phyloP scores from a whole-genome alignment of 2,113 vertebrate species.

The Melanerpes formicivorus region DNA sequence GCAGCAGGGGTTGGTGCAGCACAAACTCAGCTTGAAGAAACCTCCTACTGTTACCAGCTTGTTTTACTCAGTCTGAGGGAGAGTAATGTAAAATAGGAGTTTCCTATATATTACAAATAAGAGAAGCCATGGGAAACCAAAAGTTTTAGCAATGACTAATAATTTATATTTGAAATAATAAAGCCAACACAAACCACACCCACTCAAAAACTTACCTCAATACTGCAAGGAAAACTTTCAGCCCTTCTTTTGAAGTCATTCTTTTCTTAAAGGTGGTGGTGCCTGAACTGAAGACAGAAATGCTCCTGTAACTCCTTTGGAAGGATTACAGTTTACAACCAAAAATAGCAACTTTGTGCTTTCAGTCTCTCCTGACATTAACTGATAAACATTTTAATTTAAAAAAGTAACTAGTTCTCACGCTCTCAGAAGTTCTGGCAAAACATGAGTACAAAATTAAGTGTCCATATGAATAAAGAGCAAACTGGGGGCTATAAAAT shows the following conservation, averaged over 20 bases:
- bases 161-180: not conserved
- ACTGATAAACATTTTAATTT: not conserved
- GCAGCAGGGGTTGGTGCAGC: not conserved
- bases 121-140: not conserved
- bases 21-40: not conserved
- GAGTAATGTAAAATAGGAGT: not conserved
- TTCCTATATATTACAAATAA: not conserved
- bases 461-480: not conserved
- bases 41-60: not conserved
- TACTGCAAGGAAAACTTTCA: not conserved
- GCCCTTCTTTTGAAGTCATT: not conserved
- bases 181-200: not conserved
- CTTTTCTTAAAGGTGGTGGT: not conserved
- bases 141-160: not conserved
- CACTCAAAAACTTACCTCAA: not conserved
- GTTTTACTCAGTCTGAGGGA: not conserved
- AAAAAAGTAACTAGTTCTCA: not conserved
- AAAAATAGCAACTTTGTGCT: not conserved
- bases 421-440: not conserved
- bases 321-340: not conserved
- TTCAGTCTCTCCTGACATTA: not conserved
- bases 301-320: not conserved
- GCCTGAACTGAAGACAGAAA: not conserved
- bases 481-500: not conserved
- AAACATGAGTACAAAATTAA: not conserved